A percentile compares a stretch with the other conserved stretches of the same genome.
Conservation (phyloP, 2,113 vertebrate genomes). For the Cebidichthys violaceus region DNA sequence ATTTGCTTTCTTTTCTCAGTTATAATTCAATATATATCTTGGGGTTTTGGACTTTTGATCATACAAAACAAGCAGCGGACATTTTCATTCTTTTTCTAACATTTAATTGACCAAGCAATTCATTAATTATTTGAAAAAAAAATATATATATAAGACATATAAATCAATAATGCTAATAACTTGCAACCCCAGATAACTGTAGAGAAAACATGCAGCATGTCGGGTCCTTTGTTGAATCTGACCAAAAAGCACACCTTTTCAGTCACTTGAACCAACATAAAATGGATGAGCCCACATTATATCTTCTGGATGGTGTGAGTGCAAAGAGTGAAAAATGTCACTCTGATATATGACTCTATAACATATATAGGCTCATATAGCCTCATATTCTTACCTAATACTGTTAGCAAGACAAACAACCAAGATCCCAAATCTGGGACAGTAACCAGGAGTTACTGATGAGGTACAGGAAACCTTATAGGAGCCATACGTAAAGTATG, state of each 20-base stretch:
- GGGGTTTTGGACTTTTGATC: neutral
- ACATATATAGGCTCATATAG: neutral
- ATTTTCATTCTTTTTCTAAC: neutral
- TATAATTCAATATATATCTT: neutral
- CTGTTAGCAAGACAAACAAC: slow-evolving; percentile 45
- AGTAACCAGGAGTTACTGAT: slow-evolving; percentile 46
- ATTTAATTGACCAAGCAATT: slow-evolving; percentile 4
- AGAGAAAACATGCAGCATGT: neutral
- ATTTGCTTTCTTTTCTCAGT: neutral
- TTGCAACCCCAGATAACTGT: neutral
- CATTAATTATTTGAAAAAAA: neutral
- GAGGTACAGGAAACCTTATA: slow-evolving; percentile 41
- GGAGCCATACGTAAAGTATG: slow-evolving; percentile 48
- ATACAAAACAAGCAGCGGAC: neutral
- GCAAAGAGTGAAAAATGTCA: neutral
- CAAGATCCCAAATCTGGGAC: slow-evolving; percentile 37
- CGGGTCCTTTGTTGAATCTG: neutral
- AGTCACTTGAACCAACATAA: neutral
- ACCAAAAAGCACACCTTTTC: neutral
- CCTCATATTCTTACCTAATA: slow-evolving; percentile 23
- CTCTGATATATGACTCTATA: neutral
- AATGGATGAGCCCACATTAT: neutral
- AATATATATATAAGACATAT: neutral
- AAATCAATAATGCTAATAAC: neutral
- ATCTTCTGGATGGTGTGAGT: neutral